A percentile compares a stretch with the other conserved stretches of the same genome.
Conservation (phyloP, 2,888 invertebrate genomes). For the Gerris lacustris region DNA sequence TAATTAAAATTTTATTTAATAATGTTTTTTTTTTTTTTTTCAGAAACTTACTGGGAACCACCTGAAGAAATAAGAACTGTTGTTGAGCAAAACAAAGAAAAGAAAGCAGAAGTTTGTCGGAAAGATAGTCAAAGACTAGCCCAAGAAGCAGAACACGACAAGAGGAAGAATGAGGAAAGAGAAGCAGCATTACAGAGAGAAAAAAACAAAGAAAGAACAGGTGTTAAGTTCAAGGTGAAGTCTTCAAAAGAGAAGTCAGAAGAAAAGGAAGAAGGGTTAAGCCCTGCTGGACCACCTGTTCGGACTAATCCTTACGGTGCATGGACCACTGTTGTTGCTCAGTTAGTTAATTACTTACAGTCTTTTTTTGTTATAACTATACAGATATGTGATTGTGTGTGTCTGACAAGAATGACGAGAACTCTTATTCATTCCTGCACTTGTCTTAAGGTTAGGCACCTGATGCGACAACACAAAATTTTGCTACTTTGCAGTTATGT, state of each 20-base stretch:
- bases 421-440: no score
- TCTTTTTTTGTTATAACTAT: no score
- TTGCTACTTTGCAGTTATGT: no score
- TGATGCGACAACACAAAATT: no score
- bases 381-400: no score
- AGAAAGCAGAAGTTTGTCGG: slow-evolving; percentile 34
- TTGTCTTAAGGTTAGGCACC: no score
- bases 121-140: background rate
- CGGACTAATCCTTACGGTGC: slow-evolving; percentile 49
- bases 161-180: slow-evolving; percentile 38
- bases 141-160: background rate
- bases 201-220: slow-evolving; percentile 35
- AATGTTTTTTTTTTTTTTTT: slow-evolving; percentile 30
- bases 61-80: slow-evolving; percentile 58
- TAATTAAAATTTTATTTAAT: no score
- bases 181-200: slow-evolving; percentile 36
- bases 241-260: slow-evolving; percentile 33
- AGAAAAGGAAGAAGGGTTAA: slow-evolving; percentile 23
- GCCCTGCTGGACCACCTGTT: slow-evolving; percentile 43
- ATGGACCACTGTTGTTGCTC: slow-evolving; percentile 28
- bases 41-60: slow-evolving; percentile 64
- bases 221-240: slow-evolving; percentile 31
- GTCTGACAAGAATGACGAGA: no score
- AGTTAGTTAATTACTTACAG: slow-evolving; percentile 14
- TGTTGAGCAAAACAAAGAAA: slow-evolving; percentile 40